Evolutionary conservation across 2,888 invertebrate genomes (phyloP), one percentile per base, ranked within the genome.

Genomic region (Ptychoptera albimana): DNA sequence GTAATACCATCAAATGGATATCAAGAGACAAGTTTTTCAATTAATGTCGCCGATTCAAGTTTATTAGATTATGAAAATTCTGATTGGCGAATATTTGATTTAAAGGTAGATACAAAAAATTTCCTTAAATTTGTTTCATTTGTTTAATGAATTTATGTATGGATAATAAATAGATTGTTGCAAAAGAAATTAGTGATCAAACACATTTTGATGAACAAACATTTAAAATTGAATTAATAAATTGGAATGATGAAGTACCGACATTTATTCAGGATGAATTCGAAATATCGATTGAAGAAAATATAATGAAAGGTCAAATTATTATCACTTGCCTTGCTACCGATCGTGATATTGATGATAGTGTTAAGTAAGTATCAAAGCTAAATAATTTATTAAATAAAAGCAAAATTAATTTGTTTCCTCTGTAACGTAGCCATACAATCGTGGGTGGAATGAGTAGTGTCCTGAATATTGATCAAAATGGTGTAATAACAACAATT

Each of bases 231-330:
- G 55, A 68, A 45, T 67, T 82, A 37, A 61, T 64, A 30, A 80
- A 84, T 61, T 72, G 73, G 67, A 84, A 83, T 59, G 83, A 84
- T 55, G 81, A 82, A 57, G 53, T 64, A 49, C 84, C 84, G 1
- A 69, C 69, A 49, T 83, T 83, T 57, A 54, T 59, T 7, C 46
- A 59, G 3, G 51, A 55, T 11, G 56, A 59, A 5, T 59, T 63
- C 32, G 63, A 54, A 1, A 67, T 66, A 1, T 50, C 59, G 6
- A 63, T 75, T 44, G 58, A 69, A 11, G 83, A 82, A 63, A 75
- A 73, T 13, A 70, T 71, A 29, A 62, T 60, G 1, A 60, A 54
- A 2, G 71, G 68, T 2, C 64, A 60, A 48, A 47, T 50, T 5
- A 68, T 83, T n/a, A 69, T 61, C 1, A 69, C 57, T 2, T 63